Evolutionary conservation across 1,140 invertebrate genomes (phyloP).

Genomic region (Drosophila ironensis): DNA sequence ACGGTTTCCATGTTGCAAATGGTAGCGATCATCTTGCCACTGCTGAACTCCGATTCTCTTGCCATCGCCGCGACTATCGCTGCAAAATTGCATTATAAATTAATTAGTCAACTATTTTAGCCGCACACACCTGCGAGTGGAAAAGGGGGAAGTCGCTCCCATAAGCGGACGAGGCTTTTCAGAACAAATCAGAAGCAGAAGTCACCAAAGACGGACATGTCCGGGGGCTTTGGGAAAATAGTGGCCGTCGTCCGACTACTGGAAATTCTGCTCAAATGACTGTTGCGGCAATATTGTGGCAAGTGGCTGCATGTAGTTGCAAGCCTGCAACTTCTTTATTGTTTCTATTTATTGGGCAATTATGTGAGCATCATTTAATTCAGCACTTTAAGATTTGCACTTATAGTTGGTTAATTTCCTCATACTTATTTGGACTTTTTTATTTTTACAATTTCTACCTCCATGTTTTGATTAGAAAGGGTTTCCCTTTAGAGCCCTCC

Average conservation of each 20-base stretch:
- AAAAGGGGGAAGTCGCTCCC: background rate
- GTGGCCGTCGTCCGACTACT: slow-evolving; percentile 4
- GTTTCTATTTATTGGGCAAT: background rate
- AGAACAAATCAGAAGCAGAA: slow-evolving; percentile 25
- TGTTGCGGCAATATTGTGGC: slow-evolving; percentile 3
- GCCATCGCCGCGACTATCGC: background rate
- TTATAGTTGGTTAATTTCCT: no score
- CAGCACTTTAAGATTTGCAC: background rate
- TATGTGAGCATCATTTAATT: background rate
- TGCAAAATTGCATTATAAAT: slow-evolving; percentile 62
- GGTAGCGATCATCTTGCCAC: slow-evolving; percentile 19
- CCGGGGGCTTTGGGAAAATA: slow-evolving; percentile 31
- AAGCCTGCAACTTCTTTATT: background rate
- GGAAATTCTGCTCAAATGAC: slow-evolving; percentile 12
- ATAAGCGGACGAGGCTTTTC: slow-evolving; percentile 20
- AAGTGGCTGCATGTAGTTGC: background rate
- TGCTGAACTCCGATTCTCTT: background rate
- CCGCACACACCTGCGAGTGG: slow-evolving; percentile 44
- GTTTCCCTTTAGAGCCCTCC: no score
- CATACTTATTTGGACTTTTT: no score
- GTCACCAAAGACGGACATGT: slow-evolving; percentile 36
- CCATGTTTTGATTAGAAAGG: no score
- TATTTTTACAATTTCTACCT: no score
- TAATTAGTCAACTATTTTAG: slow-evolving; percentile 57
- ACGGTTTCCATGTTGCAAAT: slow-evolving; percentile 63